Base-by-base conservation (phyloP, 2,888 invertebrate species). In the Diabrotica balteata region DNA sequence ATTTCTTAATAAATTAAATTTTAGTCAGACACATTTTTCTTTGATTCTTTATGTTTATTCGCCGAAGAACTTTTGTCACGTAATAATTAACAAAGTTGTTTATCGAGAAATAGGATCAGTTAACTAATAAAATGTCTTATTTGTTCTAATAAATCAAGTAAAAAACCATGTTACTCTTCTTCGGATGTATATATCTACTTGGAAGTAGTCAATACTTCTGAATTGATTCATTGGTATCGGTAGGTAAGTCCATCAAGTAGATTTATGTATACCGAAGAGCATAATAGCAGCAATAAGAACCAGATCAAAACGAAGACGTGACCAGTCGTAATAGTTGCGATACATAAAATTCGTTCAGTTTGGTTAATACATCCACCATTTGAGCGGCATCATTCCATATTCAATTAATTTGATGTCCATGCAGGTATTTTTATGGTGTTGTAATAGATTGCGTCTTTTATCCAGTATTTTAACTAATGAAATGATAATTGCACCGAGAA, bases 401-500 rank as follows among this genome's bases (percentile, higher is more conserved):
- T 63, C 57, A 63, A 63, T 58, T 64, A 58, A 64, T 64, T 64
- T 42, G 58, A 51, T 9, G 58, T 58, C 52, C 64, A 59, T 58
- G 58, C 57, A 51, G 46, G 64, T 22, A 64, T 64, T 51, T 64
- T 58, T 59, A 64, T 11, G 52, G 52, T 52, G 51, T 64, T 17
- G 58, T 59, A 64, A 64, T 64, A 59, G 51, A 64, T 64, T 59
- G 55, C 64, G 61, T 47, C 55, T 53, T 63, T 51, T 57, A 32
- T 57, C 55, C 51, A 64, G 67, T 67, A 70, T 73, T 71, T 73
- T 72, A 76, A 73, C 74, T 76, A 74, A 77, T 75, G 71, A 69
- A 75, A 76, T 74, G 73, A 76, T 75, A 75, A 76, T 75, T 71
- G 74, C 71, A 67, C 68, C 69, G 70, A 71, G 71, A 71, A 72